Evolutionary conservation across 2,113 vertebrate genomes (phyloP).

Genomic region (Diadophis punctatus): DNA sequence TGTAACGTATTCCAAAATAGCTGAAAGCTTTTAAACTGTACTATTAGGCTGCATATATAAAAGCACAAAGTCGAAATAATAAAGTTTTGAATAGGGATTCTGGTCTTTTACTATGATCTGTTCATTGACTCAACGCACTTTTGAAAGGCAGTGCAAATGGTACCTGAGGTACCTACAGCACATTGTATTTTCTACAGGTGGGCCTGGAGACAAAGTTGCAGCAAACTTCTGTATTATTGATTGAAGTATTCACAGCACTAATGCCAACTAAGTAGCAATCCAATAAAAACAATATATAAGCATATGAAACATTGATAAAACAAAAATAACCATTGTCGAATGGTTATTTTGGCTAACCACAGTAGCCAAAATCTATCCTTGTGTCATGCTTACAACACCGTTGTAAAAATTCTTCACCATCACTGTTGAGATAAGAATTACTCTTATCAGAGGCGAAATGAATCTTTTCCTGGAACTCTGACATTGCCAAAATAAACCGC

Average conservation of each 20-base stretch:
- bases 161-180: too few species aligned
- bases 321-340: background rate
- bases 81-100: too few species aligned
- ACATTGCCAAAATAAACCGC: too few species aligned
- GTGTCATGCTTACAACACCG: background rate
- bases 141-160: too few species aligned
- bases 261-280: background rate
- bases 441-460: too few species aligned
- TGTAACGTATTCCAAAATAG: constrained; percentile 41
- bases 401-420: background rate
- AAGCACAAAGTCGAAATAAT: background rate
- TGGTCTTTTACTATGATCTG: too few species aligned
- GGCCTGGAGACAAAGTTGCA: background rate
- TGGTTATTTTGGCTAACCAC: too few species aligned
- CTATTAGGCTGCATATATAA: background rate
- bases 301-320: background rate
- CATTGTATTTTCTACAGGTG: background rate
- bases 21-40: constrained; percentile 22
- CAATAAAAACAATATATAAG: background rate
- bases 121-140: too few species aligned
- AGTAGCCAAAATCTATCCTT: background rate
- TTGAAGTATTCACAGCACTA: background rate
- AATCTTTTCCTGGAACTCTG: too few species aligned
- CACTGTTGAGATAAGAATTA: too few species aligned
- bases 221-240: too few species aligned